These are phyloP conservation scores for Babylonia areolata DNA, from an alignment of 1,140 invertebrate genomes.

Conservation along the genomic window DNA sequence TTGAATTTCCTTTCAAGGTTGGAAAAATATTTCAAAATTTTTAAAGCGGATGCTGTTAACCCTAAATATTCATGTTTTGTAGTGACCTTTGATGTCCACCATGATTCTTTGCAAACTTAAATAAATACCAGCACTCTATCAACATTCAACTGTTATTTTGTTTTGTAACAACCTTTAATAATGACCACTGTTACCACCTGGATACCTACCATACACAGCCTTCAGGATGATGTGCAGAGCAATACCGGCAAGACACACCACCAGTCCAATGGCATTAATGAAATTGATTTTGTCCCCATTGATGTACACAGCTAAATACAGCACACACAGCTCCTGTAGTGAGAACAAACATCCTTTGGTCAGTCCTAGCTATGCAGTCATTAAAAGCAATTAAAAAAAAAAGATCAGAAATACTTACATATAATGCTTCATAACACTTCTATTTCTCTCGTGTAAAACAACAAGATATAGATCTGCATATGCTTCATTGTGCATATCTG, in stretches of 20 bases:
- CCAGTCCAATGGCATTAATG: conserved; percentile 90
- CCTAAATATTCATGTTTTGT: too few species aligned
- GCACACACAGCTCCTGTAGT: conserved; percentile 90
- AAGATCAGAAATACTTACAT: too few species aligned
- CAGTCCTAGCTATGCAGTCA: too few species aligned
- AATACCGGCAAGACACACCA: conserved; percentile 93
- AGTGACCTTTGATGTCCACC: background rate
- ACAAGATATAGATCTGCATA: too few species aligned
- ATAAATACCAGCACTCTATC: background rate
- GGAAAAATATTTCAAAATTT: too few species aligned
- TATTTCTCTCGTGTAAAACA: too few species aligned
- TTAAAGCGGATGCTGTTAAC: too few species aligned
- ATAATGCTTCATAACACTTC: too few species aligned
- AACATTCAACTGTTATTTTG: background rate
- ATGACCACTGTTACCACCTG: too few species aligned
- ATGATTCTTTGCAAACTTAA: background rate
- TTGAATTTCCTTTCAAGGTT: too few species aligned
- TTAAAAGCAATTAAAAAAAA: background rate
- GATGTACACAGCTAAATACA: conserved; percentile 88
- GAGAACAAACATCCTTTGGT: background rate
- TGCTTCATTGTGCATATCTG: too few species aligned
- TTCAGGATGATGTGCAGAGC: conserved; percentile 90
- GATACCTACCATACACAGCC: conserved; percentile 64
- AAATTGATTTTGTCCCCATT: conserved; percentile 90
- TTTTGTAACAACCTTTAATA: too few species aligned